Percentiles rank a stretch among this genome's conserved stretches.
These are phyloP conservation scores for Standfussiana lucernea DNA, from an alignment of 2,888 invertebrate genomes.

Conservation along the genomic window DNA sequence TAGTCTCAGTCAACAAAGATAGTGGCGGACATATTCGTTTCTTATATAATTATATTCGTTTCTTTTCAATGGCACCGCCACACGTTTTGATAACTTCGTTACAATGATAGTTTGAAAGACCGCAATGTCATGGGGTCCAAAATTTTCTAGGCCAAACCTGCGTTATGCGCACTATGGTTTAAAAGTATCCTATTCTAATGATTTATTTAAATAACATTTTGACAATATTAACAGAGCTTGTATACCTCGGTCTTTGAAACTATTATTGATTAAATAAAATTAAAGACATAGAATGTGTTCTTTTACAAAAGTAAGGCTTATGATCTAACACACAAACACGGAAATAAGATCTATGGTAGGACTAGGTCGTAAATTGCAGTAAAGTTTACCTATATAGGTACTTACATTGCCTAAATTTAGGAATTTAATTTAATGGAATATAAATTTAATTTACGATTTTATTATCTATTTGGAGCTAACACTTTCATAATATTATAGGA, in stretches of 20 bases:
- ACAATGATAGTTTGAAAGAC: constrained; percentile 27
- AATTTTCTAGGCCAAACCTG: constrained; percentile 44
- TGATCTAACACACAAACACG: constrained; percentile 19
- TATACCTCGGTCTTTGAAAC: constrained; percentile 1
- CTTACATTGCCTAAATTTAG: not conserved
- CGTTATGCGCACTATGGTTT: constrained; percentile 25
- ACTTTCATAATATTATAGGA: not conserved
- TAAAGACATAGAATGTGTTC: constrained; percentile 11
- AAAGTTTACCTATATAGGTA: not conserved
- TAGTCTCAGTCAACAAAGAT: not conserved
- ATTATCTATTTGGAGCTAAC: constrained; percentile 1
- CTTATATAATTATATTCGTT: not conserved
- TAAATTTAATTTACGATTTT: not conserved
- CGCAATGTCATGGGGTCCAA: constrained; percentile 37
- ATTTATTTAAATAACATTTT: constrained; percentile 14
- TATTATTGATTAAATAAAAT: not conserved
- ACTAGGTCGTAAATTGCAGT: constrained; percentile 24
- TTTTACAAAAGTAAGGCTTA: constrained; percentile 33
- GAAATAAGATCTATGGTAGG: constrained; percentile 43
- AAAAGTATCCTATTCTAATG: constrained; percentile 28
- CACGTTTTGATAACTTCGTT: not conserved
- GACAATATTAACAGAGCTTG: constrained; percentile 3
- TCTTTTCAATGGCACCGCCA: not conserved
- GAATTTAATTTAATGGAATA: not conserved
- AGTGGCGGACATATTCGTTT: not conserved